These are phyloP conservation scores for Arothron firmamentum DNA, from an alignment of 2,113 vertebrate genomes.

Conservation along the genomic window DNA sequence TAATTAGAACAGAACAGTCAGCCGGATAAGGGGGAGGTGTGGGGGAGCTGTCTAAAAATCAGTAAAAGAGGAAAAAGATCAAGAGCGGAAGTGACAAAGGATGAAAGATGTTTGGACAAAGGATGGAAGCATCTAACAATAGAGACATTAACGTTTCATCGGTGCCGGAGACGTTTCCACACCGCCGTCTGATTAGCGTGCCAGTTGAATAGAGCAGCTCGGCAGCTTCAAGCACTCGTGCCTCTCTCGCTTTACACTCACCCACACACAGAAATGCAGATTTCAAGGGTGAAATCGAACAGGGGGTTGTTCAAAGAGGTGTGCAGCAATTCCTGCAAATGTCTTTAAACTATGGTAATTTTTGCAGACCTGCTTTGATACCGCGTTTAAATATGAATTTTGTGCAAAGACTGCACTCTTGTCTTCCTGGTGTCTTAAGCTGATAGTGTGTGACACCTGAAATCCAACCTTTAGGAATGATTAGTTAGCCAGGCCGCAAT, in stretches of 20 bases:
- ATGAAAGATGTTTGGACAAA: conserved; percentile 3
- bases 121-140: conserved; percentile 25
- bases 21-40: no score
- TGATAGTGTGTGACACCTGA: no score
- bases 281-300: conserved; percentile 22
- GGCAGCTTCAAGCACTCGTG: conserved; percentile 9
- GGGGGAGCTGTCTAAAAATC: no score
- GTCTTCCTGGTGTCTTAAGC: neutral
- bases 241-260: conserved; percentile 14
- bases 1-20: neutral
- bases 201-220: conserved; percentile 26
- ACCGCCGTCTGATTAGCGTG: conserved; percentile 29
- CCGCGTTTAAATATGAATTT: conserved; percentile 1
- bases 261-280: conserved; percentile 37
- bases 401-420: conserved; percentile 8
- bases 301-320: conserved; percentile 30
- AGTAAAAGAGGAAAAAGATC: neutral
- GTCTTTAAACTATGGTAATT: conserved; percentile 24
- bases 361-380: conserved; percentile 31
- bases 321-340: conserved; percentile 21
- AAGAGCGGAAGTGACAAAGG: conserved; percentile 12
- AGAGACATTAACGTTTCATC: conserved; percentile 39
- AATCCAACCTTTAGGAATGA: no score
- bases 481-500: no score
- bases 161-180: conserved; percentile 37